Conservation (phyloP, 2,888 invertebrate genomes). For the Sussaba pulchella region DNA sequence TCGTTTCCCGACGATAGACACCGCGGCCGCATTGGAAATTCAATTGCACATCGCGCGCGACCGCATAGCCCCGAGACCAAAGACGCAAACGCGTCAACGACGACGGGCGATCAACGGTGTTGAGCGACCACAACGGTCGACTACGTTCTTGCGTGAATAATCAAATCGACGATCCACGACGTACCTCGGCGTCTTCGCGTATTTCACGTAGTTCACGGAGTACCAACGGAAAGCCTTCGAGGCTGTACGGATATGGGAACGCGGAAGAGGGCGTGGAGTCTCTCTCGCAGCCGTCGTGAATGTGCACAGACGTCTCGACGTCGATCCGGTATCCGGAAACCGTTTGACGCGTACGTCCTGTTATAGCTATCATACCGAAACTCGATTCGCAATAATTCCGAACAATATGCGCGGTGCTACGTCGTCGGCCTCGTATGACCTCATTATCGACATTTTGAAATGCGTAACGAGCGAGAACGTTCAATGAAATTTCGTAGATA, state of each 20-base stretch:
- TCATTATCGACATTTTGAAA: conserved; percentile 48
- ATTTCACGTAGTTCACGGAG: conserved; percentile 36
- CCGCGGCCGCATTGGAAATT: conserved; percentile 52
- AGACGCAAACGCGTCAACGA: conserved; percentile 35
- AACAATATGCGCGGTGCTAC: conserved; percentile 5
- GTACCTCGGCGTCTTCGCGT: conserved; percentile 57
- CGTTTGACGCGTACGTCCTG: background rate
- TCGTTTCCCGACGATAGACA: conserved; percentile 31
- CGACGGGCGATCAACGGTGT: conserved; percentile 6
- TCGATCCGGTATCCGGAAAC: background rate
- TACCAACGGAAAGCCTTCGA: conserved; percentile 11
- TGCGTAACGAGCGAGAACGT: conserved; percentile 42
- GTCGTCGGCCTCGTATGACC: background rate
- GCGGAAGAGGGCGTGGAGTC: background rate
- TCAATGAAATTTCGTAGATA: conserved; percentile 34
- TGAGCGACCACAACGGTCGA: conserved; percentile 6
- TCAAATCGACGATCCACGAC: conserved; percentile 51
- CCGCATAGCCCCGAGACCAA: conserved; percentile 24
- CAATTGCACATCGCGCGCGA: conserved; percentile 41
- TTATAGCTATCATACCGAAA: background rate
- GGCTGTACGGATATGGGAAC: background rate
- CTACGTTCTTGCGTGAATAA: conserved; percentile 37
- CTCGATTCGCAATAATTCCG: conserved; percentile 38
- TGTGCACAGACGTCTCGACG: background rate
- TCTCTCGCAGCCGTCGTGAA: conserved; percentile 43